Base-by-base conservation (phyloP, 2,113 vertebrate genomes). In the Reinhardtius hippoglossoides region DNA sequence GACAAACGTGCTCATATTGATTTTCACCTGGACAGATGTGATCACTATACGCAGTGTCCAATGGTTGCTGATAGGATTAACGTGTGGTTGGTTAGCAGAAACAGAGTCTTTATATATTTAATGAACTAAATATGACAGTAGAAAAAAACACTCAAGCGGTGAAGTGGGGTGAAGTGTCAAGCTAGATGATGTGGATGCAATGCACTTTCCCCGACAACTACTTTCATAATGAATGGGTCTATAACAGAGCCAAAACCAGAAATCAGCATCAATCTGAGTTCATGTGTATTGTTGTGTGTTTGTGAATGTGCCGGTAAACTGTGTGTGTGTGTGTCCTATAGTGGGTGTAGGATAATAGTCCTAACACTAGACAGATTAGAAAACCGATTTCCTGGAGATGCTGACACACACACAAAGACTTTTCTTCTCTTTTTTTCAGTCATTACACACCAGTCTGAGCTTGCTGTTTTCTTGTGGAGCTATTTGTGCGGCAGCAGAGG, bases 331-430 rank as follows among this genome's bases (percentile, higher is more conserved):
- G 21, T 71, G 40, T 65, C 7, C 9, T 26, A 40, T 8, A 1
- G 57, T 75, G 63, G 48, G 78, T 5, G 31, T 67, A 56, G 77
- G 80, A 85, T 69, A 86, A 63, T 73, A 35, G 56, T 62, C 26
- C 68, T 26, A 77, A 60, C 26, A 42, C 4, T 23, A 63, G 59
- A 78, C 56, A 80, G 71, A 87, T 80, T 80, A 86, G 61, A 85
- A 84, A 85, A 80, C 4, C 8, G 55, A 73, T 84, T 85, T 71
- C 78, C 72, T 40, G 56, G 68, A 79, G 60, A 67, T 82, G 84
- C 83, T 87, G 85, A 87, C 78, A 84, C 72, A 82, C 72, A 70
- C 75, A 82, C 73, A 75, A 54, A 67, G 48, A 55, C 56, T 54
- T 79, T 74, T 71, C 60, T 52, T 42, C 10, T 57, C 23, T 69